Conservation (phyloP, 2,888 invertebrate species). For the Antitype chi region DNA sequence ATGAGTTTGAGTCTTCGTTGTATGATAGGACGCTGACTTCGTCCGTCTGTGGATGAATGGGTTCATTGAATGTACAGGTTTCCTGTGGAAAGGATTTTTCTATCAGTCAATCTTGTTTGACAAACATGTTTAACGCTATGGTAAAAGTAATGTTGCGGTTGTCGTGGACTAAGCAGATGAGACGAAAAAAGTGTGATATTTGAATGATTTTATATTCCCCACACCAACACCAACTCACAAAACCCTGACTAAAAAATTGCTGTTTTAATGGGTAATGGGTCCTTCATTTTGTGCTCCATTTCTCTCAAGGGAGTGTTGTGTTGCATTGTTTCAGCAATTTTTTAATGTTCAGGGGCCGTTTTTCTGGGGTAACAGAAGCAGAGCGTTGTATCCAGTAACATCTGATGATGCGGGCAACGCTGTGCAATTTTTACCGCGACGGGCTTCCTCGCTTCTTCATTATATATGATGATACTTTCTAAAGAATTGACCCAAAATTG, state of each 20-base stretch:
- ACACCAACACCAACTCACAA: neutral
- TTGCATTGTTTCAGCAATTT: neutral
- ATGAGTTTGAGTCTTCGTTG: slow-evolving; percentile 88
- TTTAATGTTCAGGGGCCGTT: neutral
- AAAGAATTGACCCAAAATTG: neutral
- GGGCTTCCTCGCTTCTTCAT: neutral
- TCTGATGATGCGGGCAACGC: neutral
- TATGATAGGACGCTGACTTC: slow-evolving; percentile 84
- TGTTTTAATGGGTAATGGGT: neutral
- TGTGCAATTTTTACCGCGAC: neutral
- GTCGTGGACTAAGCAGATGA: slow-evolving; percentile 8
- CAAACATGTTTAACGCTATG: neutral
- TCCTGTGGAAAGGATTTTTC: slow-evolving; percentile 36
- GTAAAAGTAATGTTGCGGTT: neutral
- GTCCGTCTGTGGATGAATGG: slow-evolving; percentile 78
- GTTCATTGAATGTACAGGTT: slow-evolving; percentile 47
- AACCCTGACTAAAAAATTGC: neutral
- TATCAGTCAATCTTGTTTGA: slow-evolving; percentile 25
- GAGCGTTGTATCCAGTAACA: neutral
- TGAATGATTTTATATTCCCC: neutral
- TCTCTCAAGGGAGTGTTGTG: neutral
- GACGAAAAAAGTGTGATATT: neutral
- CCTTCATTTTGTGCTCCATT: neutral
- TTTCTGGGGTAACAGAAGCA: neutral
- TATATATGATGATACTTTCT: neutral